Evolutionary conservation across 2,888 invertebrate species (phyloP).

Genomic region (Troides aeacus): DNA sequence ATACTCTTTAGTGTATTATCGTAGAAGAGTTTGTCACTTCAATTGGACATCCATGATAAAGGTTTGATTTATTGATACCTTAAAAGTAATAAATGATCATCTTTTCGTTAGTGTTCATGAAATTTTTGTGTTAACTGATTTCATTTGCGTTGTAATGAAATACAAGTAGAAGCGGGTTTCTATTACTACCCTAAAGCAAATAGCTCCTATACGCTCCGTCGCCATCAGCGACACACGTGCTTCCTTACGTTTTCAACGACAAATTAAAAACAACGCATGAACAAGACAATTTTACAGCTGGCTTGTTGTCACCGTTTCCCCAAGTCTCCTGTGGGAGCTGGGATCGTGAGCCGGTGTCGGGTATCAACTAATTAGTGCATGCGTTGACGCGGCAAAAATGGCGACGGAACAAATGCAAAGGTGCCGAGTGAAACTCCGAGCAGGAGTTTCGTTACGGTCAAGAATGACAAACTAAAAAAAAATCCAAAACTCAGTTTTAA

Average conservation of each 20-base stretch:
- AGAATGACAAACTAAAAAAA: slow-evolving; percentile 28
- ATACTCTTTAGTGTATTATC: too few relatives aligned
- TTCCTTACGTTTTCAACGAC: slow-evolving; percentile 28
- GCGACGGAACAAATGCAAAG: slow-evolving; percentile 56
- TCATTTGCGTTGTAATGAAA: neutral
- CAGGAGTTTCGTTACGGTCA: slow-evolving; percentile 35
- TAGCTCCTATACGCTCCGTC: neutral
- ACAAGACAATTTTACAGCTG: slow-evolving; percentile 67
- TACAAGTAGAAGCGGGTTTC: slow-evolving; percentile 1
- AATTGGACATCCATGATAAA: too few relatives aligned
- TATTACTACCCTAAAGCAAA: neutral
- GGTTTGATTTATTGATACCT: too few relatives aligned
- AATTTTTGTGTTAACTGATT: neutral
- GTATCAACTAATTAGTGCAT: slow-evolving; percentile 73
- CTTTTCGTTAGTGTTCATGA: neutral
- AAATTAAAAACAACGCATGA: slow-evolving; percentile 38
- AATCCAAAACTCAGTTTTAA: neutral
- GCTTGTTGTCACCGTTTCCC: slow-evolving; percentile 44
- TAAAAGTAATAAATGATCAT: too few relatives aligned
- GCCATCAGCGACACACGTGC: neutral
- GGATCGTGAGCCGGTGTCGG: slow-evolving; percentile 53
- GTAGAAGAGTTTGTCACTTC: too few relatives aligned
- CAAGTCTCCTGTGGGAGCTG: slow-evolving; percentile 64
- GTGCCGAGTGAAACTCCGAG: slow-evolving; percentile 55
- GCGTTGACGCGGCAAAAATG: slow-evolving; percentile 71